phyloP scores from a whole-genome alignment of 1,140 invertebrate species.

The Archegozetes longisetosus region DNA sequence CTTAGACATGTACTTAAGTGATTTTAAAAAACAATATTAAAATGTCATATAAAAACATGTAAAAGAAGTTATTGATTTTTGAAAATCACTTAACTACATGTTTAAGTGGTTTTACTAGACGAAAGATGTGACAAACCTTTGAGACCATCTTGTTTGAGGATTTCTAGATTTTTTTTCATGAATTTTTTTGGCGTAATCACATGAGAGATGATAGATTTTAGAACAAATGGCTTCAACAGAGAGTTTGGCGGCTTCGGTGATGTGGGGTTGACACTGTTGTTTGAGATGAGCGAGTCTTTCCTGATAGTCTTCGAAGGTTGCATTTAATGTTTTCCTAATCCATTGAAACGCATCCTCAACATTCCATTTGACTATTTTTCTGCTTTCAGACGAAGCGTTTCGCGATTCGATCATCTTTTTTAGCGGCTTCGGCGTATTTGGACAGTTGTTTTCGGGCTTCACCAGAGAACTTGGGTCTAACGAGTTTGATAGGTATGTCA shows the following conservation, averaged over 20 bases:
- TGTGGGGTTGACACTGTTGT: constrained; percentile 82
- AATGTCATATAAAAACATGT: too few relatives aligned
- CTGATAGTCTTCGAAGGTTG: constrained; percentile 72
- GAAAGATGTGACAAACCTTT: constrained; percentile 31
- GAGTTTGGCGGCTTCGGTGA: constrained; percentile 77
- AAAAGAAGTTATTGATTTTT: too few relatives aligned
- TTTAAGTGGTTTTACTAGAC: too few relatives aligned
- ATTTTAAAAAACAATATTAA: too few relatives aligned
- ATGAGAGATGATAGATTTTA: constrained; percentile 82
- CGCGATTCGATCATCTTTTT: constrained; percentile 66
- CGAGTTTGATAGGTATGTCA: constrained; percentile 88
- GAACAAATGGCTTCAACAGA: constrained; percentile 89
- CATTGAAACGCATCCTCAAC: constrained; percentile 93
- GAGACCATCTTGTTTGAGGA: constrained; percentile 67
- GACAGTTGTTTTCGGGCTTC: constrained; percentile 91
- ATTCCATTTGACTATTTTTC: constrained; percentile 97
- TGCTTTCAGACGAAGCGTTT: constrained; percentile 74
- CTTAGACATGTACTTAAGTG: too few relatives aligned
- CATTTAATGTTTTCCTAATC: constrained; percentile 80
- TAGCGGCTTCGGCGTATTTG: constrained; percentile 86
- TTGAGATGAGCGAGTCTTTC: constrained; percentile 40
- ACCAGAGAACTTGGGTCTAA: constrained; percentile 81
- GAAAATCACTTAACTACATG: neutral
- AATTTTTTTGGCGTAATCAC: constrained; percentile 78
- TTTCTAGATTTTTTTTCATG: constrained; percentile 63